Conservation (phyloP, 2,888 invertebrate genomes). For the Ceriagrion tenellum region DNA sequence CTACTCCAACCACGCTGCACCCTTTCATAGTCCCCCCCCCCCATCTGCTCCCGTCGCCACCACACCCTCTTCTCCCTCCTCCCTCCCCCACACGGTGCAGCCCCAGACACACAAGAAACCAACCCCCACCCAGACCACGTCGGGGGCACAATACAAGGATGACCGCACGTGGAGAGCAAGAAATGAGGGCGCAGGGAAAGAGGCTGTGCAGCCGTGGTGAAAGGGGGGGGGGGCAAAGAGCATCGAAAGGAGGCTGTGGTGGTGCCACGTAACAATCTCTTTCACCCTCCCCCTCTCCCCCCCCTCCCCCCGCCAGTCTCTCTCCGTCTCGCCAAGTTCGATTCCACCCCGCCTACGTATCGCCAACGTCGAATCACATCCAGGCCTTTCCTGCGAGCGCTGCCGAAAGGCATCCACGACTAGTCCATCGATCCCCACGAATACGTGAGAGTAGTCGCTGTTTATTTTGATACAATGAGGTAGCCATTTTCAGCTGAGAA, state of each 20-base stretch:
- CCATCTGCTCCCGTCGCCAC: not conserved
- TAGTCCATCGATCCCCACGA: too few species aligned
- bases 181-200: not conserved
- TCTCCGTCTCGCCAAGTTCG: not conserved
- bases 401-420: too few species aligned
- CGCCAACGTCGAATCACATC: not conserved
- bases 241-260: not conserved
- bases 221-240: not conserved
- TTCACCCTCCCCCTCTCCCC: not conserved
- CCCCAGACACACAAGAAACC: too few species aligned
- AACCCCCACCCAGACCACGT: too few species aligned
- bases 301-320: not conserved
- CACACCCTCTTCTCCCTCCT: not conserved
- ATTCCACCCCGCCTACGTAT: not conserved
- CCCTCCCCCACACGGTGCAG: not conserved
- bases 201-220: not conserved
- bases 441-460: too few species aligned
- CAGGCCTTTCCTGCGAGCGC: not conserved
- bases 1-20: not conserved
- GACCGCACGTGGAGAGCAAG: conserved; percentile 3
- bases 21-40: not conserved
- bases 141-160: not conserved
- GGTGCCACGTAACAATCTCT: not conserved
- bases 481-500: too few species aligned
- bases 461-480: too few species aligned